Conservation (phyloP, 2,797 vertebrate genomes). For the Hydrocynus forskahlii region DNA sequence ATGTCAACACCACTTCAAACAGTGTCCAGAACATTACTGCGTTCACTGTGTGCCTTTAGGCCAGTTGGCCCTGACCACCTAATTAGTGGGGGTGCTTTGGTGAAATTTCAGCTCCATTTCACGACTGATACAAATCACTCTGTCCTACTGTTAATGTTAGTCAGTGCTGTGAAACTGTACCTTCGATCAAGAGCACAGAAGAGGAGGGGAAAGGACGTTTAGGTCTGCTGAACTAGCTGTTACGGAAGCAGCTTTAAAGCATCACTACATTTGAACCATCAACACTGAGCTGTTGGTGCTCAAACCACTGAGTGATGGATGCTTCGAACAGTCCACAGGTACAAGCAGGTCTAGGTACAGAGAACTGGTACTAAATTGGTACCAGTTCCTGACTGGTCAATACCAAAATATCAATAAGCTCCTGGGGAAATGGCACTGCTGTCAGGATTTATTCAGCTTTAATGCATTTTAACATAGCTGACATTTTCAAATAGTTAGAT, state of each 20-base stretch:
- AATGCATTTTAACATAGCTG: too few relatives aligned
- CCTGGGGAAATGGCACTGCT: too few relatives aligned
- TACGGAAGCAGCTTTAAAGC: background rate
- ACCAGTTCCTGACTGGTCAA: too few relatives aligned
- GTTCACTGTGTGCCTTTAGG: slow-evolving; percentile 28
- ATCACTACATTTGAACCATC: background rate
- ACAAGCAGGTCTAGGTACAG: background rate
- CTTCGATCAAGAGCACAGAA: background rate
- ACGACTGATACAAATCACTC: background rate
- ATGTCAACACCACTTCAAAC: slow-evolving; percentile 2
- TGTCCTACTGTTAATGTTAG: background rate
- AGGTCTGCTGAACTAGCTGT: too few relatives aligned
- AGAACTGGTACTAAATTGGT: too few relatives aligned
- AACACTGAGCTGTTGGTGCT: background rate
- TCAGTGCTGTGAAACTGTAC: slow-evolving; percentile 1
- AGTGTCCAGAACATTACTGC: background rate
- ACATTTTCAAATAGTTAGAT: too few relatives aligned
- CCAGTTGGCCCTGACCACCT: slow-evolving; percentile 4
- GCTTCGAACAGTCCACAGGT: background rate
- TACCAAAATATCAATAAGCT: too few relatives aligned
- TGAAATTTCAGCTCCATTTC: background rate
- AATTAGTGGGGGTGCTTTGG: slow-evolving; percentile 1
- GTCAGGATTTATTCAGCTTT: too few relatives aligned
- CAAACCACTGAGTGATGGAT: background rate
- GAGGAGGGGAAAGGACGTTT: background rate